Percentiles rank a stretch among this genome's conserved stretches.
Conservation (phyloP, 64 coral and sea anemone species). For the Stichodactyla mertensii region DNA sequence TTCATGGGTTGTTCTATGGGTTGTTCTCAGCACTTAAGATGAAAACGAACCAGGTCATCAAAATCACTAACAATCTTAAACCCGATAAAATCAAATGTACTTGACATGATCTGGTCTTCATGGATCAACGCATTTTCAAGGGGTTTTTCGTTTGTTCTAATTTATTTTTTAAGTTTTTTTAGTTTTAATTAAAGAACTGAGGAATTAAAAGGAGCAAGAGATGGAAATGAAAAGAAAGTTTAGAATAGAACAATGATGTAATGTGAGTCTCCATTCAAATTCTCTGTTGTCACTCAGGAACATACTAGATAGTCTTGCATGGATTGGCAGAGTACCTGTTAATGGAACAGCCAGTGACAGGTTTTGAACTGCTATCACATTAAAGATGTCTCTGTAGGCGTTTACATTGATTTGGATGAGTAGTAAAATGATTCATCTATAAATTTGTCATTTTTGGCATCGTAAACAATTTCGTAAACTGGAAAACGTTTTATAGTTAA, state of each 20-base stretch:
- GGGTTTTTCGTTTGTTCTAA: neutral
- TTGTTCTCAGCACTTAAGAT: neutral
- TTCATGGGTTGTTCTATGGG: neutral
- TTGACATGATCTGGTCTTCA: neutral
- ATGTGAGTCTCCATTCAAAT: neutral
- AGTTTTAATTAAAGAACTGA: neutral
- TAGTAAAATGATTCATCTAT: neutral
- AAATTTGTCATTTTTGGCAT: conserved; percentile 4
- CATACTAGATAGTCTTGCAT: neutral
- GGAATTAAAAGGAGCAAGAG: neutral
- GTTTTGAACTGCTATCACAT: neutral
- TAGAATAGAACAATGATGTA: neutral
- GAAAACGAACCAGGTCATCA: neutral
- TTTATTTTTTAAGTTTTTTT: neutral
- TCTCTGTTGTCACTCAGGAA: neutral
- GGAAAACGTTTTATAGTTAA: neutral
- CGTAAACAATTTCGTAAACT: neutral
- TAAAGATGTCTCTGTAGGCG: neutral
- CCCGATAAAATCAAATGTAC: neutral
- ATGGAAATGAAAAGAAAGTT: neutral
- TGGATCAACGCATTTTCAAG: neutral
- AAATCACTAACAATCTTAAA: neutral
- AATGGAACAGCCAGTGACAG: neutral
- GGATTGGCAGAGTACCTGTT: neutral
- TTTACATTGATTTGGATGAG: neutral